Base-by-base conservation (phyloP, 2,113 vertebrate genomes). In the Corydoras maculifer region DNA sequence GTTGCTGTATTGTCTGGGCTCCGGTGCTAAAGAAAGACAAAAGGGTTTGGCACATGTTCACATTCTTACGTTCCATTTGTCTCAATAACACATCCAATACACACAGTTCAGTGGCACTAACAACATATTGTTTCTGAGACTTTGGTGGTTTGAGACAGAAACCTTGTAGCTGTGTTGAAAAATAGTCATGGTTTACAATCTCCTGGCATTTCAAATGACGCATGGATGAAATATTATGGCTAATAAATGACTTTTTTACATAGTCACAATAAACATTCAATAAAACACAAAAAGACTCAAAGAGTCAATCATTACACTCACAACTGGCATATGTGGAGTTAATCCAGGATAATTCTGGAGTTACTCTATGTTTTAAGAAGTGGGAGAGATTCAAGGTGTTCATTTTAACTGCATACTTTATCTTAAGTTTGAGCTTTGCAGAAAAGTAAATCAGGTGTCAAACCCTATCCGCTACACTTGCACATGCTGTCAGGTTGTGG, bases 31-130 rank as follows among this genome's bases (percentile, higher is more conserved):
- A 65, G 54, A 29, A 62, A 67, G 65, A 48, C 35, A n/a, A 58
- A 58, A 30, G n/a, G 63, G 29, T 71, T 63, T 65, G 65, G 14
- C 25, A 25, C 61, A 69, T 72, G 61, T 18, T 14, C 72, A 63
- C 12, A 54, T 65, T 18, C 32, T 55, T 68, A 61, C 59, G n/a
- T n/a, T 58, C 15, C 48, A 77, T 77, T 58, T 74, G 15, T 78
- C 72, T 72, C 63, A 14, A 15, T 12, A 11, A 25, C 31, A 50
- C 50, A 54, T 62, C 67, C n/a, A 43, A 18, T n/a, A n/a, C 30
- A 10, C 58, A 12, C 58, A 30, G 7, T 51, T 51, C 9, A 7
- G 14, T 8, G 48, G 9, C 35, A 15, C 11, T 51, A 51, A 51
- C 49, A 7, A 51, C 49, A 25, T 25, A 25, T 25, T 25, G 18